Conservation (phyloP, 2,113 vertebrate species). For the Tachycineta bicolor region DNA sequence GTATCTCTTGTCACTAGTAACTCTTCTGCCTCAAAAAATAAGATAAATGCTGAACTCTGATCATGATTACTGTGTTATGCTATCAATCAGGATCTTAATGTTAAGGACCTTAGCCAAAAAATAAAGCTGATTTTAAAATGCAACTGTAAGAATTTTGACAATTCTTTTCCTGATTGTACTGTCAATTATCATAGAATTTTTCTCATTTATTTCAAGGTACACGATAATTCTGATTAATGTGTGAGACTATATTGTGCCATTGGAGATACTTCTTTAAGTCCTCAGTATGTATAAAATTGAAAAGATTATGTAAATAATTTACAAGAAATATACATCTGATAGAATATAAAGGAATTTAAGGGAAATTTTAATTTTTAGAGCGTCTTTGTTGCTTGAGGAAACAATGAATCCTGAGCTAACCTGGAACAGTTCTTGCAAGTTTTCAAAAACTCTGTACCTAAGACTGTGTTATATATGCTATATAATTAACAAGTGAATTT, state of each 20-base stretch:
- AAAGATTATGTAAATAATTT: not conserved
- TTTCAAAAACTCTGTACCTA: not conserved
- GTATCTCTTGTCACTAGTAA: not conserved
- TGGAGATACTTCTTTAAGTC: not conserved
- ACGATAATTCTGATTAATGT: not conserved
- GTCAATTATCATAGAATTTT: not conserved
- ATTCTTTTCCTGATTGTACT: not conserved
- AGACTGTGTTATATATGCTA: not conserved
- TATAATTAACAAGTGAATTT: not conserved
- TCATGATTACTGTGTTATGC: not conserved
- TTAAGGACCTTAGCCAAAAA: not conserved
- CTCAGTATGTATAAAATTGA: not conserved
- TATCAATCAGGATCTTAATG: not conserved
- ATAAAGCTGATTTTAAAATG: not conserved
- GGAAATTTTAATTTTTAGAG: not conserved
- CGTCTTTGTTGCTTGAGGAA: not conserved
- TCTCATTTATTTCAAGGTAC: not conserved
- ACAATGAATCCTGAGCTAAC: not conserved
- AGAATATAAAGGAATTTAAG: not conserved
- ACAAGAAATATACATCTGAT: not conserved
- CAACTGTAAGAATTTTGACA: accelerated
- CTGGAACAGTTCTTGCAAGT: not conserved
- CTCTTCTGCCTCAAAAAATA: not conserved
- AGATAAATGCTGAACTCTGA: not conserved
- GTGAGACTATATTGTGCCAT: not conserved